Percentiles rank a stretch among this genome's conserved stretches.
These are phyloP conservation scores for Gnathochromis pfefferi DNA, from an alignment of 2,113 vertebrate species.

Conservation along the genomic window DNA sequence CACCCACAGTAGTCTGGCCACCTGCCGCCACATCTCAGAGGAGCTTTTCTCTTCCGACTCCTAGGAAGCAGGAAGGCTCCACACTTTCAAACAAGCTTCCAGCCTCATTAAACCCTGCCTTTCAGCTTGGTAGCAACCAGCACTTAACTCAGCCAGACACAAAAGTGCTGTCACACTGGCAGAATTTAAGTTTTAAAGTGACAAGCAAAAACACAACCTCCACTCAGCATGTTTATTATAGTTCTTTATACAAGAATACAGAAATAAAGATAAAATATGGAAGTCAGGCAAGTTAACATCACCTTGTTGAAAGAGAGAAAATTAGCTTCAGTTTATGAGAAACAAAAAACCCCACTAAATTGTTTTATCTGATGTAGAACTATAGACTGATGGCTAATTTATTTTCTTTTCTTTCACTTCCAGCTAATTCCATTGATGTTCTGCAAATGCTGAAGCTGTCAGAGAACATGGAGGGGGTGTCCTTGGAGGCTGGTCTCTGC, in stretches of 20 bases:
- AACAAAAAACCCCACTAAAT: neutral
- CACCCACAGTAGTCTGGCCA: constrained; percentile 50
- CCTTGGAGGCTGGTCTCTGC: constrained; percentile 78
- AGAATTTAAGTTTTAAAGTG: constrained; percentile 25
- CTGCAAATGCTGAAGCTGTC: constrained; percentile 72
- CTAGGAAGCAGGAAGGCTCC: constrained; percentile 59
- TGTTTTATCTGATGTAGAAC: neutral
- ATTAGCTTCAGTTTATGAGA: neutral
- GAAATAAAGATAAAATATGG: neutral
- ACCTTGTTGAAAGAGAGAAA: neutral
- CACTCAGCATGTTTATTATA: neutral
- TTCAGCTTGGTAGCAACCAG: constrained; percentile 35
- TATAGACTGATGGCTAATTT: neutral
- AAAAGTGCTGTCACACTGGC: constrained; percentile 25
- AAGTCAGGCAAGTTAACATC: neutral
- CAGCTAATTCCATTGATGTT: constrained; percentile 76
- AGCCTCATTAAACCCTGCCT: constrained; percentile 52
- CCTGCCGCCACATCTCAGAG: constrained; percentile 57
- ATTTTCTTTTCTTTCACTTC: neutral
- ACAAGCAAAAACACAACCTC: neutral
- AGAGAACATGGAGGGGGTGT: constrained; percentile 72
- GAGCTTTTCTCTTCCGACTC: constrained; percentile 42
- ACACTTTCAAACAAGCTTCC: constrained; percentile 44
- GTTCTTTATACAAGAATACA: neutral
- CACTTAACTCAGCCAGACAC: constrained; percentile 53